Percentiles rank a stretch among this genome's conserved stretches.
These are phyloP conservation scores for Pseudolycoriella hygida DNA, from an alignment of 2,888 invertebrate genomes.

Conservation along the genomic window DNA sequence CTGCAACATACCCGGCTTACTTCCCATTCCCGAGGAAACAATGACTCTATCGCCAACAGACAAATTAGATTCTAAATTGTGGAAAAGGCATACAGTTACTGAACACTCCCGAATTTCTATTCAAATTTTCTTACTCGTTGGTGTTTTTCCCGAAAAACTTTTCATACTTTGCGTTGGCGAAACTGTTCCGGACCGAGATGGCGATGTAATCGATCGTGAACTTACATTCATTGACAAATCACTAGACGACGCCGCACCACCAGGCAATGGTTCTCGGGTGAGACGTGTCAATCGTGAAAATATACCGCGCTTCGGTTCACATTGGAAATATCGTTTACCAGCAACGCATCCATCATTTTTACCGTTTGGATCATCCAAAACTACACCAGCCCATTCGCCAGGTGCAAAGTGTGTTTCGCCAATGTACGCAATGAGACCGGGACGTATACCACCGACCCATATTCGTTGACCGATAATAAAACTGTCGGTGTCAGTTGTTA, in stretches of 20 bases:
- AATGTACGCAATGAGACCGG: constrained; percentile 83
- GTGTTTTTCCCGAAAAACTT: constrained; percentile 17
- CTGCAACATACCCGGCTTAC: constrained; percentile 71
- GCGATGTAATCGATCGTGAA: constrained; percentile 19
- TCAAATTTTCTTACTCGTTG: constrained; percentile 7
- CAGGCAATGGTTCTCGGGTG: constrained; percentile 48
- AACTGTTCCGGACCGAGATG: constrained; percentile 24
- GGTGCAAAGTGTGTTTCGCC: constrained; percentile 94
- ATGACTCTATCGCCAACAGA: constrained; percentile 84
- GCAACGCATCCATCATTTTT: constrained; percentile 95
- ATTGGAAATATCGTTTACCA: constrained; percentile 84
- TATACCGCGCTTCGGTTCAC: constrained; percentile 80
- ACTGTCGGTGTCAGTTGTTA: constrained; percentile 87
- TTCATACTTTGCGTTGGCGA: constrained; percentile 26
- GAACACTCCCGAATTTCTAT: neutral
- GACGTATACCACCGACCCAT: constrained; percentile 83
- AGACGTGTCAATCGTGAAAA: constrained; percentile 80
- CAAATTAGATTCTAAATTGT: constrained; percentile 36
- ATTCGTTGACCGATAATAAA: constrained; percentile 91
- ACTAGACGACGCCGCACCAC: constrained; percentile 29
- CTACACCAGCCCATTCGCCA: constrained; percentile 96
- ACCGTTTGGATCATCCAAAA: constrained; percentile 86
- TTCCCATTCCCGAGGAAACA: constrained; percentile 69
- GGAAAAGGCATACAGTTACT: neutral
- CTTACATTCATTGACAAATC: constrained; percentile 9